Evolutionary conservation across 2,888 invertebrate genomes (phyloP), one percentile per base, ranked within the genome.

Genomic region (Polia nebulosa): DNA sequence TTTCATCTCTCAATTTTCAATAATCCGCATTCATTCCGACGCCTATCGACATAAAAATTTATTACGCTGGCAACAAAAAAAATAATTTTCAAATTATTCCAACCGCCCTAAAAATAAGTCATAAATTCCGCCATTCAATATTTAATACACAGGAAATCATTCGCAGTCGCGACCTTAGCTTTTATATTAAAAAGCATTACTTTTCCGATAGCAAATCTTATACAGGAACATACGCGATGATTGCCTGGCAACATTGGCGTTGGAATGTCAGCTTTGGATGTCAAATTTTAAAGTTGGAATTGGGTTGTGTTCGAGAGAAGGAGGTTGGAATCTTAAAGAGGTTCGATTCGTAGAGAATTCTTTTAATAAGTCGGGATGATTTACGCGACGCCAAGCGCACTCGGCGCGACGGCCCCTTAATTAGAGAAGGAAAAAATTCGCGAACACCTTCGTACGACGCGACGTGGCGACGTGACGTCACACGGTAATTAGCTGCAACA

Each of bases 341-440:
- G 90, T 94, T 93, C 91, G 94, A 94, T 94, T 93, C 91, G 89
- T 88, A 87, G 89, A 88, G 88, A 90, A 91, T 93, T 93, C 91
- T 94, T 95, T 95, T 95, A 95, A 95, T 95, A 95, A 95, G 93
- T 90, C 88, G 82, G 88, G 88, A 93, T 95, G 95, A 95, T 95
- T 95, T 95, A 95, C 95, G 93, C 90, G 88, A 87, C 88, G 94
- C 93, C 95, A 95, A 78, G 85, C 84, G 86, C 95, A 95, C 89
- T 88, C 89, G 95, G 93, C 80, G 90, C 88, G 72, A 65, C 81
- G 85, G 86, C 88, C 90, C 89, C 73, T 78, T 82, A 94, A 95
- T 94, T 95, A 94, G 94, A 90, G 88, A 86, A 83, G 90, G 88
- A 93, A 94, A 94, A 93, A 89, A 88, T 87, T 84, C 84, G 60